phyloP scores from a whole-genome alignment of 1,140 invertebrate species.

The Homalodisca vitripennis region DNA sequence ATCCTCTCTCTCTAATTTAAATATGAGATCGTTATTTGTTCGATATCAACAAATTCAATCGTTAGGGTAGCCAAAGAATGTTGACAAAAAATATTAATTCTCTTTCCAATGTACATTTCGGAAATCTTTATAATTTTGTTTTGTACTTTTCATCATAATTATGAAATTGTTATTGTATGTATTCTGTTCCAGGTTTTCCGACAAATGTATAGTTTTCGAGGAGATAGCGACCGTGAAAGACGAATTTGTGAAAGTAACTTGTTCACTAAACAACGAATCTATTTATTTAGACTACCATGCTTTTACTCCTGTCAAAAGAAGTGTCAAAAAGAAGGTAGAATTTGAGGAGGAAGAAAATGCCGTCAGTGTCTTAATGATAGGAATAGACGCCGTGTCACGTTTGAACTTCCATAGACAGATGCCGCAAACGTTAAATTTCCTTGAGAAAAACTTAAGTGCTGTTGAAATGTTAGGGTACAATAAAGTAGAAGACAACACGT shows the following conservation, averaged over 20 bases:
- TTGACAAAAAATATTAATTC: no score
- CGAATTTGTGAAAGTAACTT: conserved; percentile 41
- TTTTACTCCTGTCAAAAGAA: conserved; percentile 39
- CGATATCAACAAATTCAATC: no score
- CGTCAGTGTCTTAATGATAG: conserved; percentile 66
- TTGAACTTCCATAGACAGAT: conserved; percentile 58
- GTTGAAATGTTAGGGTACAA: conserved; percentile 50
- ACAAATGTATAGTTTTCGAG: conserved; percentile 36
- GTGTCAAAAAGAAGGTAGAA: no score
- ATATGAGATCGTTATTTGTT: no score
- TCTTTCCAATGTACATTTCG: no score
- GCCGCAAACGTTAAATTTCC: conserved; percentile 50
- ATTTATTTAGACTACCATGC: conserved; percentile 44
- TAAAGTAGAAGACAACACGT: conserved; percentile 52
- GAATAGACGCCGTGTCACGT: conserved; percentile 61
- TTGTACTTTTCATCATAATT: no score
- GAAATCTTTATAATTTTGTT: no score
- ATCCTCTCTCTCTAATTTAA: no score
- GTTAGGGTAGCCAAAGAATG: no score
- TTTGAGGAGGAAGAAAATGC: conserved; percentile 17
- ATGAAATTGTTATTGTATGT: not conserved
- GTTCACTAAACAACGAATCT: conserved; percentile 13
- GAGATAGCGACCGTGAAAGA: conserved; percentile 30
- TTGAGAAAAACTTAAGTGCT: conserved; percentile 45
- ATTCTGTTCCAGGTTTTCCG: conserved; percentile 36